phyloP scores from a whole-genome alignment of 2,888 invertebrate species.

The Hofmannophila pseudospretella region DNA sequence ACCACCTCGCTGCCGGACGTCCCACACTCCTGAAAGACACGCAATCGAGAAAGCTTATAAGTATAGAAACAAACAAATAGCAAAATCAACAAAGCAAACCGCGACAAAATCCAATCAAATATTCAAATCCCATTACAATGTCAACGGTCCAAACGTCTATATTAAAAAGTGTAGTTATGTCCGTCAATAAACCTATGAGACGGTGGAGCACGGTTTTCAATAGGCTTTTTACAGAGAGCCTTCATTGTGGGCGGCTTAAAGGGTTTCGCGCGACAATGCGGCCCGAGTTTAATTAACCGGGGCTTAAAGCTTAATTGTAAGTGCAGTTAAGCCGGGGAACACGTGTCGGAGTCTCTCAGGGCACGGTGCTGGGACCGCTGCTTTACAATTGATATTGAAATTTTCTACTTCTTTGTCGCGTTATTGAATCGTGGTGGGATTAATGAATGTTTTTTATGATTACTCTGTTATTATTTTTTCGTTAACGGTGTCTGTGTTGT shows the following conservation, averaged over 20 bases:
- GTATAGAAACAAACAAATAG: no score
- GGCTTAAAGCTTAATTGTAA: conserved; percentile 74
- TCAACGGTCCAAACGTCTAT: conserved; percentile 28
- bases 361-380: conserved; percentile 35
- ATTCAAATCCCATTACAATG: conserved; percentile 35
- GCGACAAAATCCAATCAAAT: conserved; percentile 26
- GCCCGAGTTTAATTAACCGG: conserved; percentile 72
- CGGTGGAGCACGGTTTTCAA: conserved; percentile 33
- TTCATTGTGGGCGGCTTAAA: conserved; percentile 64
- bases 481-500: conserved; percentile 5
- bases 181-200: conserved; percentile 35
- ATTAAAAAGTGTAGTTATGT: conserved; percentile 36
- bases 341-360: conserved; percentile 65
- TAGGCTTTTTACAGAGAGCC: conserved; percentile 59
- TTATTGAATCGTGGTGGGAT: conserved; percentile 19
- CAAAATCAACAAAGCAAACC: conserved; percentile 34
- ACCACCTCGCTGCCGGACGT: no score
- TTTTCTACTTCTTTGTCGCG: conserved; percentile 32
- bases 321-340: conserved; percentile 69
- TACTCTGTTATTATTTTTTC: conserved; percentile 7
- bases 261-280: conserved; percentile 66
- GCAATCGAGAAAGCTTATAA: no score
- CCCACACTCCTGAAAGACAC: no score
- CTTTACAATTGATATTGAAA: conserved; percentile 58
- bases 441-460: conserved; percentile 12